A percentile compares a stretch with the other conserved stretches of the same genome.
These are phyloP conservation scores for Caenorhabditis sinica DNA, from an alignment of 2,888 invertebrate species.

Conservation along the genomic window DNA sequence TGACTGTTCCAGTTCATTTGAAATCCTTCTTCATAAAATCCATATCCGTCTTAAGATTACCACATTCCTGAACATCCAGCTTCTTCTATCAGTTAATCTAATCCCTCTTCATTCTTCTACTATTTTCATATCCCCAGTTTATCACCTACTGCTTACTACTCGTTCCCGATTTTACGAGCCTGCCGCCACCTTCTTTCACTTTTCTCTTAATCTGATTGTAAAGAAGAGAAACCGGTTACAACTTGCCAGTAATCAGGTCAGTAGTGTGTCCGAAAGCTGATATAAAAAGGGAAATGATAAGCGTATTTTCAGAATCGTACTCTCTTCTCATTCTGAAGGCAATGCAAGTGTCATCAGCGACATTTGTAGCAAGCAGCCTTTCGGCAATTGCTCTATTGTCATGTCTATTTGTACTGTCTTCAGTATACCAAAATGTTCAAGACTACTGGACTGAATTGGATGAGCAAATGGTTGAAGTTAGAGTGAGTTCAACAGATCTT, in stretches of 20 bases:
- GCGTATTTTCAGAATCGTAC: neutral
- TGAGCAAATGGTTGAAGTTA: conserved; percentile 67
- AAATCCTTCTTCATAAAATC: neutral
- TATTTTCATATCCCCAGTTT: neutral
- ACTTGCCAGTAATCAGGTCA: conserved; percentile 51
- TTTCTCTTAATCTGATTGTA: conserved; percentile 35
- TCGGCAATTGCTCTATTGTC: conserved; percentile 67
- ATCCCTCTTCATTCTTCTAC: conserved; percentile 1
- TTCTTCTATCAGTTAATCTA: neutral
- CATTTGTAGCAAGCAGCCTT: conserved; percentile 70
- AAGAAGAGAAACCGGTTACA: conserved; percentile 42
- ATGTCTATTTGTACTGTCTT: conserved; percentile 65
- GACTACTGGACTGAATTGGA: conserved; percentile 72
- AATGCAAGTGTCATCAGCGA: conserved; percentile 70
- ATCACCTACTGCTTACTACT: conserved; percentile 56
- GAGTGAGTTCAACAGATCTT: conserved; percentile 34
- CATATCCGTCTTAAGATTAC: neutral
- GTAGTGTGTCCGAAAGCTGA: conserved; percentile 5
- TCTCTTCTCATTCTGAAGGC: conserved; percentile 7
- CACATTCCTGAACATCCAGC: conserved; percentile 4
- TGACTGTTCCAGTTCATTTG: too few species aligned
- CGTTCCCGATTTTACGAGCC: conserved; percentile 56
- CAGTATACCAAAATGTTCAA: conserved; percentile 68
- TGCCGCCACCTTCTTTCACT: conserved; percentile 52
- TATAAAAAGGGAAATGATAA: conserved; percentile 53